Evolutionary conservation across 2,113 vertebrate species (phyloP), one percentile per base, ranked within the genome.

Genomic region (Brevimyrus niger): DNA sequence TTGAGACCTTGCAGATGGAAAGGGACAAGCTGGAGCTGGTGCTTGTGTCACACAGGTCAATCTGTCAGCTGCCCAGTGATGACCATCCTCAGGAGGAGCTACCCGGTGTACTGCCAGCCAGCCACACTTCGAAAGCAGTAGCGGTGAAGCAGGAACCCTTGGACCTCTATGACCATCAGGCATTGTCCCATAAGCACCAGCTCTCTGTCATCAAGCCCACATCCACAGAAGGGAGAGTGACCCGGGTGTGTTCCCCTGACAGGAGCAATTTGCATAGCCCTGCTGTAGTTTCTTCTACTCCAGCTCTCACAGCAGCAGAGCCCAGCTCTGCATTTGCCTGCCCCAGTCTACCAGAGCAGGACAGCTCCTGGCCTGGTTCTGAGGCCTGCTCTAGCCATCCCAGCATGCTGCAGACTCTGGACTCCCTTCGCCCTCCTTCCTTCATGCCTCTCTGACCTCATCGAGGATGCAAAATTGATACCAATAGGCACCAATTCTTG

Each of bases 11-110:
- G 53, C 96, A 96, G 93, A 96, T 96, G 87, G 97, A 97, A 93
- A 96, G 97, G 88, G 96, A 97, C 84, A 97, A 96, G 92, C 93
- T 97, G 92, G 96, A 97, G 90, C 97, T 97, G 92, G 96, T 97
- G 96, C 89, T 97, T 87, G 96, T 97, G 87, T 96, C 97, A 85
- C 97, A 97, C 3, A 94, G 96, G 83, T 95, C 96, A 0, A 94
- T 96, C 88, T 97, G 97, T 90, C 97, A 96, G 91, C 95, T 97
- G 91, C 95, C 95, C 89, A 93, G 95, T 0, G 95, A 96, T 80
- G 95, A 48, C 42, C 13, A 50, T 44, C 55, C 42, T n/a, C 83
- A 47, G 48, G 23, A 31, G 3, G 89, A 94, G 94, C 46, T 94
- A 92, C 0, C 93, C 94, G 0, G 91, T 94, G 42, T 92, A 94